These are phyloP conservation scores for Ataeniobius toweri DNA, from an alignment of 2,797 vertebrate genomes.

Conservation along the genomic window DNA sequence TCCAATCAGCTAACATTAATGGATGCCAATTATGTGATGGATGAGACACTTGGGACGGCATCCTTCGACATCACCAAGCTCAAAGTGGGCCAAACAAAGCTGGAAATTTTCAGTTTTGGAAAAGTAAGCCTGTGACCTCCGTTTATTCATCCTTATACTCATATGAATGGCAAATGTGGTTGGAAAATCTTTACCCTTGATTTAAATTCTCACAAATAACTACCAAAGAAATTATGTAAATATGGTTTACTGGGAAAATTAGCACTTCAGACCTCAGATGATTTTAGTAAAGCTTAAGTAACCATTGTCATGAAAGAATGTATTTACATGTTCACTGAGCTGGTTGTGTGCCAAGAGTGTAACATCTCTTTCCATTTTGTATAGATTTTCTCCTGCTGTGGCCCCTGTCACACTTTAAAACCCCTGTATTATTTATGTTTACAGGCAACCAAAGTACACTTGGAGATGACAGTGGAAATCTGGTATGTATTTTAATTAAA, in stretches of 20 bases:
- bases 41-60: constrained; percentile 91
- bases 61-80: constrained; percentile 85
- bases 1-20: constrained; percentile 90
- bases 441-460: constrained; percentile 91
- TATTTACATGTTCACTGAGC: neutral
- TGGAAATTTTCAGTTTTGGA: constrained; percentile 87
- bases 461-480: constrained; percentile 91
- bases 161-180: neutral
- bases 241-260: neutral
- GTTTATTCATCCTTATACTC: neutral
- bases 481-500: constrained; percentile 83
- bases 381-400: neutral
- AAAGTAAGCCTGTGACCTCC: constrained; percentile 79
- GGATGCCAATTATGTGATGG: constrained; percentile 99
- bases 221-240: neutral
- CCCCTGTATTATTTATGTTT: constrained; percentile 61
- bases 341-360: neutral
- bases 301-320: neutral
- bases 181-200: neutral
- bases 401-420: constrained; percentile 6
- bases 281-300: neutral
- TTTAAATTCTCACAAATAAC: constrained; percentile 6
- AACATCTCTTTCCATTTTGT: neutral
- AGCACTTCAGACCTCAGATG: neutral
- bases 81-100: constrained; percentile 85